A percentile compares a stretch with the other conserved stretches of the same genome.
Evolutionary conservation across 2,113 vertebrate genomes (phyloP).

Genomic region (Aegithalos caudatus): DNA sequence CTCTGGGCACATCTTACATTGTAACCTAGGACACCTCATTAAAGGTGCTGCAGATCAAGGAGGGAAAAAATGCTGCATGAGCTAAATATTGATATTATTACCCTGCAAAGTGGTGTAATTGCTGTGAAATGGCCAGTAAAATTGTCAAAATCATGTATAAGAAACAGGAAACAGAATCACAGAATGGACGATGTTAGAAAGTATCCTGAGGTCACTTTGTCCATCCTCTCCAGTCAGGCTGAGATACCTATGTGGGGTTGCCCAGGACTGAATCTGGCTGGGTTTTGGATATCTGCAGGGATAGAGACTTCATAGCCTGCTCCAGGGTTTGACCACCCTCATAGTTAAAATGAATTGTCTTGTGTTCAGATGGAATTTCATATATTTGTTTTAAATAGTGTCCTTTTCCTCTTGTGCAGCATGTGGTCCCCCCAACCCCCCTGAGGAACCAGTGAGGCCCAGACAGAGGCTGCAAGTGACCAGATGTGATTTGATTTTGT

Average conservation of each 20-base stretch:
- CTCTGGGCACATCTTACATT: too few relatives aligned
- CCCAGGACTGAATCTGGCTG: not conserved
- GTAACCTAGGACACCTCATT: too few relatives aligned
- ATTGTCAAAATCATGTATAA: not conserved
- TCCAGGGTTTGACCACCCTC: not conserved
- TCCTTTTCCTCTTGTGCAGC: not conserved
- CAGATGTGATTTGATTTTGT: not conserved
- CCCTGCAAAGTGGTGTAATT: not conserved
- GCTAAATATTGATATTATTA: not conserved
- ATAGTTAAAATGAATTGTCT: not conserved
- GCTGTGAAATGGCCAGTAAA: not conserved
- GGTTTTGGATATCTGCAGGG: not conserved
- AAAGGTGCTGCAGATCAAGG: not conserved
- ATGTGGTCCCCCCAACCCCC: not conserved
- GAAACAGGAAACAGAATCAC: not conserved
- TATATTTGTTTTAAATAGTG: not conserved
- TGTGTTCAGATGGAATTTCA: not conserved
- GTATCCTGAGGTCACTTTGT: not conserved
- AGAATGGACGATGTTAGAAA: not conserved
- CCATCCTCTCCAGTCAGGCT: not conserved
- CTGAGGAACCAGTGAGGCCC: not conserved
- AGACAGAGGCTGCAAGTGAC: not conserved
- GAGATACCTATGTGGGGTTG: not conserved
- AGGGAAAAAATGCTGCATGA: not conserved
- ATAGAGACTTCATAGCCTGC: not conserved